phyloP scores from a whole-genome alignment of 2,797 vertebrate species.

The Delichon dasypus region DNA sequence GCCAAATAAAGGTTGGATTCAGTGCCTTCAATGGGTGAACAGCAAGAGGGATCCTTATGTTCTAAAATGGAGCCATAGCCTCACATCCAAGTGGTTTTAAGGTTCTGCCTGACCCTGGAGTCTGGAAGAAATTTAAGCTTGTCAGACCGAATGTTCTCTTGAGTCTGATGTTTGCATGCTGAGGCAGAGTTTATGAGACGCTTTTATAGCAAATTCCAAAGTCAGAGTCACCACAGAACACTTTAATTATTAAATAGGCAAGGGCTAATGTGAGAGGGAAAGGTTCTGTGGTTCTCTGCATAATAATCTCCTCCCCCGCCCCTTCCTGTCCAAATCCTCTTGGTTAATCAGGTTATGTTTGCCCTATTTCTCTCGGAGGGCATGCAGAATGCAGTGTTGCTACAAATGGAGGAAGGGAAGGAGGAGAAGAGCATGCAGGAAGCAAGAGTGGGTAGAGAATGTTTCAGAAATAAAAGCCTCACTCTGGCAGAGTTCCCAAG shows the following conservation, averaged over 20 bases:
- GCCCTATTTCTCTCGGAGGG: slow-evolving; percentile 39
- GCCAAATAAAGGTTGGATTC: background rate
- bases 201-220: slow-evolving; percentile 12
- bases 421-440: background rate
- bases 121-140: slow-evolving; percentile 23
- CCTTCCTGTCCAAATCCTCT: slow-evolving; percentile 39
- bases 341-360: slow-evolving; percentile 66
- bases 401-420: background rate
- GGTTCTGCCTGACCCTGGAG: background rate
- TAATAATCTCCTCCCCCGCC: background rate
- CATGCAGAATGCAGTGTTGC: background rate
- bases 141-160: slow-evolving; percentile 12
- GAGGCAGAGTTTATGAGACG: background rate
- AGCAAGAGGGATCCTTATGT: background rate
- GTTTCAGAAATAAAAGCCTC: background rate
- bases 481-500: background rate
- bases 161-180: background rate
- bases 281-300: background rate
- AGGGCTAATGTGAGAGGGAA: slow-evolving; percentile 5
- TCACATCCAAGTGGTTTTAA: background rate
- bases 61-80: background rate
- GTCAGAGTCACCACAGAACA: background rate
- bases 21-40: background rate
- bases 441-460: background rate
- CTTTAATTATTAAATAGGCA: slow-evolving; percentile 36